These are phyloP conservation scores for Tridacna gigas DNA, from an alignment of 2,888 invertebrate genomes.

Conservation along the genomic window DNA sequence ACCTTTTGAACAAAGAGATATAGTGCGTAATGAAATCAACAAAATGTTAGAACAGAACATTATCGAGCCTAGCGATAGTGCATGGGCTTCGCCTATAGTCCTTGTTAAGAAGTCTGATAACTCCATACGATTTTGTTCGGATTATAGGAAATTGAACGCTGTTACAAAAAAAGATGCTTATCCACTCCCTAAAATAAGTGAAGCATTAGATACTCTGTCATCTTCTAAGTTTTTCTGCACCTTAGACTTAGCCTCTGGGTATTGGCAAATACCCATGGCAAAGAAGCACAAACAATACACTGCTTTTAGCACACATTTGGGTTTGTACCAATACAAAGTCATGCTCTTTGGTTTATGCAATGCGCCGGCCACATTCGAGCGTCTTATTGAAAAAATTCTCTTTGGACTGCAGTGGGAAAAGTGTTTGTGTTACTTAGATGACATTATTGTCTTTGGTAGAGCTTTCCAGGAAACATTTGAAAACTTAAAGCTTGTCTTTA, in stretches of 20 bases:
- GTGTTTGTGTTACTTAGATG: slow-evolving; percentile 50
- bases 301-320: slow-evolving; percentile 9
- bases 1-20: slow-evolving; percentile 8
- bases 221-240: slow-evolving; percentile 8
- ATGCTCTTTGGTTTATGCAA: slow-evolving; percentile 57
- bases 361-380: slow-evolving; percentile 45
- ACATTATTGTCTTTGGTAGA: slow-evolving; percentile 41
- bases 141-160: background rate
- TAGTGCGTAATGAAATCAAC: background rate
- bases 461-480: slow-evolving; percentile 37
- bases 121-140: background rate
- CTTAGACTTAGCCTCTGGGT: slow-evolving; percentile 9
- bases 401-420: slow-evolving; percentile 27
- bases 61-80: background rate
- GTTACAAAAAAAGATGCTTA: background rate
- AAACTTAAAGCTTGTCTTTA: slow-evolving; percentile 45
- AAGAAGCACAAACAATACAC: background rate
- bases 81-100: slow-evolving; percentile 8
- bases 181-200: slow-evolving; percentile 5
- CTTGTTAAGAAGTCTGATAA: background rate
- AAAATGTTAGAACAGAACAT: slow-evolving; percentile 8
- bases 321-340: slow-evolving; percentile 48
- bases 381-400: slow-evolving; percentile 48
- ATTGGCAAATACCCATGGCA: slow-evolving; percentile 4
- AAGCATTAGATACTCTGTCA: background rate